Evolutionary conservation across 2,888 invertebrate species (phyloP).

Genomic region (Ornithoptera priamus): DNA sequence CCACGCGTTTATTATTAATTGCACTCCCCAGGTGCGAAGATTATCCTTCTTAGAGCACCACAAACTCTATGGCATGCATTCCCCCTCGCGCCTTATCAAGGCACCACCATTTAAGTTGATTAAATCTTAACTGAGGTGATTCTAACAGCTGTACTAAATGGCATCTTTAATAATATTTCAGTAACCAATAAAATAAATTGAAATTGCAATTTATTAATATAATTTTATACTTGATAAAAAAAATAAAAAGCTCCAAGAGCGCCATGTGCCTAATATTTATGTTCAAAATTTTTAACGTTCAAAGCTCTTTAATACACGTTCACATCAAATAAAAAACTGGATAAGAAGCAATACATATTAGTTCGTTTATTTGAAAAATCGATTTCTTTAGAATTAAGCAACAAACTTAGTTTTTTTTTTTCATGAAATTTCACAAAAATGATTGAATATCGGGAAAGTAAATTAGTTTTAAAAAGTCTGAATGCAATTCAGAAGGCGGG

Average conservation of each 20-base stretch:
- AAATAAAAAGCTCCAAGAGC: neutral
- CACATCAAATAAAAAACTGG: slow-evolving; percentile 34
- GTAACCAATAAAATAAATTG: neutral
- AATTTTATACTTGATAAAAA: neutral
- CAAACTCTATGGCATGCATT: slow-evolving; percentile 63
- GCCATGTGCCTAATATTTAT: slow-evolving; percentile 64
- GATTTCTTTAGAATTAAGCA: slow-evolving; percentile 68
- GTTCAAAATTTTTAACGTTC: slow-evolving; percentile 26
- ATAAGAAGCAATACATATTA: slow-evolving; percentile 37
- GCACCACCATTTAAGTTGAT: slow-evolving; percentile 6
- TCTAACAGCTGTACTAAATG: neutral
- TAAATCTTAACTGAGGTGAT: neutral
- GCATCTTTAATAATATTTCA: neutral
- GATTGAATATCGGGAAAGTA: slow-evolving; percentile 52
- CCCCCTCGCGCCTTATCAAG: slow-evolving; percentile 43
- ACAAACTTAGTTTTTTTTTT: slow-evolving; percentile 52
- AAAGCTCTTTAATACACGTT: slow-evolving; percentile 27
- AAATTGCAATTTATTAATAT: neutral
- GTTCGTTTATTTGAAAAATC: slow-evolving; percentile 42
- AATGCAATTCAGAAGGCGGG: slow-evolving; percentile 43
- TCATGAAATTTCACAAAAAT: slow-evolving; percentile 35
- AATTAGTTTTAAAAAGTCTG: slow-evolving; percentile 49
- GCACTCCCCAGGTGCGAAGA: slow-evolving; percentile 74
- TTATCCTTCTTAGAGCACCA: slow-evolving; percentile 74
- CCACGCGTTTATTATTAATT: slow-evolving; percentile 71